Evolutionary conservation across 2,113 vertebrate genomes (phyloP), one percentile per base, ranked within the genome.

Genomic region (Indicator maculatus): DNA sequence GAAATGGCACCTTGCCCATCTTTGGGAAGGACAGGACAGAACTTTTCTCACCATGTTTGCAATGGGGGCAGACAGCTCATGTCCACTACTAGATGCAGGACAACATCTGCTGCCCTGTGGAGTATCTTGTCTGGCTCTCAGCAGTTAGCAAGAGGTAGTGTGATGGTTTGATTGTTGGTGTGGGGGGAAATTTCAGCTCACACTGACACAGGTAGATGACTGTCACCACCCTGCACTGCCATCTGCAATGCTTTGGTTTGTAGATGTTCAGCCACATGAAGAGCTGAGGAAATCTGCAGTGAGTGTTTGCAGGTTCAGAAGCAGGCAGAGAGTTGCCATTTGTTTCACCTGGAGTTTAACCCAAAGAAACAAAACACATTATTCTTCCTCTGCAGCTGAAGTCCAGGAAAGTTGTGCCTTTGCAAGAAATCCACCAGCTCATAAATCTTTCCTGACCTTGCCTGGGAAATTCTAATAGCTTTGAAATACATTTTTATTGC

Each of bases 401-500:
- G 74, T 17, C 59, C 36, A 60, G 45, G 44, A 55, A 72, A 70
- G 55, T 2, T 56, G 59, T 52, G 15, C 38, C 47, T 79, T 45
- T 47, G 83, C 67, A 86, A 86, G n/a, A 83, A 70, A 80, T 59
- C 76, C 56, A 50, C 6, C 2, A 8, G 15, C 72, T 65, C 61
- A 58, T 66, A 80, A 86, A 92, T 81, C 67, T 94, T 76, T n/a
- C 69, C 60, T 63, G 63, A 33, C 47, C 66, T 52, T 47, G 15
- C 85, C 38, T 60, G 47, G 72, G 58, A 83, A 75, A 26, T 59
- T 53, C 61, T 70, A 83, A 88, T 64, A 23, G 27, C 67, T 88
- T 90, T 53, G 56, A 83, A 88, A 81, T 20, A 39, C 6, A 6
- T 90, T 88, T 86, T 86, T 66, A 74, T 74, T 77, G 39, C 56